Conservation (phyloP, 2,888 invertebrate species). For the Dolichopus griseipennis region DNA sequence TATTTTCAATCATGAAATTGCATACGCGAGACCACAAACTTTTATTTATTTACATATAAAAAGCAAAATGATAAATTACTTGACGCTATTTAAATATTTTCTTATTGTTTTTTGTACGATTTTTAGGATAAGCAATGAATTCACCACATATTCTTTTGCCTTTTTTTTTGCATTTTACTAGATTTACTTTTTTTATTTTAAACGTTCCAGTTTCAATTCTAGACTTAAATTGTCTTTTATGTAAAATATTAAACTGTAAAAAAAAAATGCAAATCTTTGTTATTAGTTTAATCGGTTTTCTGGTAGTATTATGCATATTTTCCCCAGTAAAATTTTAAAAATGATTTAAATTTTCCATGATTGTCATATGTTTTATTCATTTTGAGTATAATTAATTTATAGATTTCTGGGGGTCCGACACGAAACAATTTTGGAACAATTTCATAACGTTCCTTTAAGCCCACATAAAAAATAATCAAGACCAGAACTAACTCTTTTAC, state of each 20-base stretch:
- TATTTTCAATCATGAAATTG: background rate
- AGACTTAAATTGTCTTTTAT: background rate
- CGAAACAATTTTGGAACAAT: too few species aligned
- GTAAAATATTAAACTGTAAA: background rate
- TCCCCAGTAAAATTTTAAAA: too few species aligned
- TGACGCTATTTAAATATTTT: background rate
- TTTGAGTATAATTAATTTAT: too few species aligned
- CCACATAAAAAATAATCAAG: too few species aligned
- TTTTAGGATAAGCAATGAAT: background rate
- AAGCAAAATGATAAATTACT: background rate
- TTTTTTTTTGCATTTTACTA: background rate
- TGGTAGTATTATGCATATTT: too few species aligned
- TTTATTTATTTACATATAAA: slow-evolving; percentile 4
- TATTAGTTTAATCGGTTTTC: too few species aligned
- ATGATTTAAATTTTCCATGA: too few species aligned
- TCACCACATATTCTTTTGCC: background rate
- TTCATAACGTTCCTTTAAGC: too few species aligned
- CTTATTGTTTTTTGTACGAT: background rate
- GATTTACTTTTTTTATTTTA: background rate
- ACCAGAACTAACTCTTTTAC: too few species aligned
- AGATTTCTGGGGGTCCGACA: too few species aligned
- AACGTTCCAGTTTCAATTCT: background rate
- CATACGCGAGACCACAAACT: background rate
- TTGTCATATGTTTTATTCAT: too few species aligned
- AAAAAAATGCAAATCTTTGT: background rate